These are phyloP conservation scores for Metaphire vulgaris DNA, from an alignment of 1,140 invertebrate genomes.

Conservation along the genomic window DNA sequence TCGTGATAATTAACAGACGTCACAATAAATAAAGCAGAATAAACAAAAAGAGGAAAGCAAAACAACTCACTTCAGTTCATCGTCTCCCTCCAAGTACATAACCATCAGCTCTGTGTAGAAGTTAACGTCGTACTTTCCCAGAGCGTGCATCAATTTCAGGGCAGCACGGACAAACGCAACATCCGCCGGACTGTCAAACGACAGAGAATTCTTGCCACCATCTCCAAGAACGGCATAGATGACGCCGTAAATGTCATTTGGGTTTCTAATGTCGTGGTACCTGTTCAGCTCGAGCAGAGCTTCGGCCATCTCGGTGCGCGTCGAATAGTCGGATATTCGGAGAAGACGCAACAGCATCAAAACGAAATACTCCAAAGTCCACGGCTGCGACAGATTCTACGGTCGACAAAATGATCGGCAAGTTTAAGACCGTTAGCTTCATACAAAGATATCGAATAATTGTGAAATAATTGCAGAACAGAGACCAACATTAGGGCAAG, in stretches of 20 bases:
- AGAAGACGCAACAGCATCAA: constrained; percentile 38
- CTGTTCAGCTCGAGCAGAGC: constrained; percentile 10
- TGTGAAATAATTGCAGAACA: too few species aligned
- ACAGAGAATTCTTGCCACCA: constrained; percentile 37
- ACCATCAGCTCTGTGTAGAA: constrained; percentile 44
- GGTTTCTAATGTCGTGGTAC: constrained; percentile 12
- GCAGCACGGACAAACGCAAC: constrained; percentile 41
- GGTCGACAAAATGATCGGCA: too few species aligned
- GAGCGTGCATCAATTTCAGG: constrained; percentile 37
- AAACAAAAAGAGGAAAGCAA: background rate
- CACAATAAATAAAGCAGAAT: too few species aligned
- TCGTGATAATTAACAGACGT: too few species aligned
- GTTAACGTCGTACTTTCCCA: constrained; percentile 39
- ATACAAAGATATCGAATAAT: too few species aligned
- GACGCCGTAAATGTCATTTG: constrained; percentile 28
- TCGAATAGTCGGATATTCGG: constrained; percentile 35
- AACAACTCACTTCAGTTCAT: constrained; percentile 41
- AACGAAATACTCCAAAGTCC: constrained; percentile 42
- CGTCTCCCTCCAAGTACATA: constrained; percentile 47
- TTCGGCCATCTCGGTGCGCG: constrained; percentile 7
- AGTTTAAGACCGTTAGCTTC: too few species aligned
- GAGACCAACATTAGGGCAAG: too few species aligned
- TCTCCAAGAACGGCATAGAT: constrained; percentile 35
- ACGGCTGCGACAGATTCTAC: constrained; percentile 48
- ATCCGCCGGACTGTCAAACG: constrained; percentile 37